Percentiles rank a stretch among this genome's conserved stretches.
Conservation (phyloP, 2,888 invertebrate genomes). For the Leptinotarsa rubiginosa region DNA sequence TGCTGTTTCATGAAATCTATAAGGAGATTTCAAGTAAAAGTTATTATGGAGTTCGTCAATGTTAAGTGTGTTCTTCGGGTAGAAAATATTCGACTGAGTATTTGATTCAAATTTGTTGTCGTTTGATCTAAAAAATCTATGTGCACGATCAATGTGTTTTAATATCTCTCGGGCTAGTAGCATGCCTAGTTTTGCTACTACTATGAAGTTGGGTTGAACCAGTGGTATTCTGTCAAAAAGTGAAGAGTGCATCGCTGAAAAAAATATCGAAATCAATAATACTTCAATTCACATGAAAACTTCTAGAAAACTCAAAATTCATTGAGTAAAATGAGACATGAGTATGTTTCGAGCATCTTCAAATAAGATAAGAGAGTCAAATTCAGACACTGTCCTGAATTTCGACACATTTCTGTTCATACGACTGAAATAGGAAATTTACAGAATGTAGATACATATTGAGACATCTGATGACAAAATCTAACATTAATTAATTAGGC, state of each 20-base stretch:
- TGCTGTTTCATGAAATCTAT: slow-evolving; percentile 23
- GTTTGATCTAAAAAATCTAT: slow-evolving; percentile 24
- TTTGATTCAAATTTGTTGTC: slow-evolving; percentile 26
- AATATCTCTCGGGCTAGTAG: slow-evolving; percentile 31
- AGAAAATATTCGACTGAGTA: not conserved
- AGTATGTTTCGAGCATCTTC: too few species aligned
- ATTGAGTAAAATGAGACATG: too few species aligned
- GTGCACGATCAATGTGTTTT: slow-evolving; percentile 33
- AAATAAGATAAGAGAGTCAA: too few species aligned
- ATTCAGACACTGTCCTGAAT: too few species aligned
- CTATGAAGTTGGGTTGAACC: slow-evolving; percentile 30
- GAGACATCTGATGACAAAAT: too few species aligned
- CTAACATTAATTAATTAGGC: too few species aligned
- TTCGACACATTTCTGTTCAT: too few species aligned
- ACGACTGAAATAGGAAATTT: too few species aligned
- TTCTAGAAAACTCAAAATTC: too few species aligned
- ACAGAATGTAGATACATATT: too few species aligned
- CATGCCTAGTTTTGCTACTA: slow-evolving; percentile 35
- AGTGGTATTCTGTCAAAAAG: slow-evolving; percentile 22
- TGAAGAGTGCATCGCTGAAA: slow-evolving; percentile 37
- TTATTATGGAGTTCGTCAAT: slow-evolving; percentile 28
- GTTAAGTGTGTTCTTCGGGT: too few species aligned
- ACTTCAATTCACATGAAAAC: not conserved
- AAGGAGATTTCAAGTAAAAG: slow-evolving; percentile 25
- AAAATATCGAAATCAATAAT: not conserved